phyloP scores from a whole-genome alignment of 2,113 vertebrate species.

The Oophaga pumilio region DNA sequence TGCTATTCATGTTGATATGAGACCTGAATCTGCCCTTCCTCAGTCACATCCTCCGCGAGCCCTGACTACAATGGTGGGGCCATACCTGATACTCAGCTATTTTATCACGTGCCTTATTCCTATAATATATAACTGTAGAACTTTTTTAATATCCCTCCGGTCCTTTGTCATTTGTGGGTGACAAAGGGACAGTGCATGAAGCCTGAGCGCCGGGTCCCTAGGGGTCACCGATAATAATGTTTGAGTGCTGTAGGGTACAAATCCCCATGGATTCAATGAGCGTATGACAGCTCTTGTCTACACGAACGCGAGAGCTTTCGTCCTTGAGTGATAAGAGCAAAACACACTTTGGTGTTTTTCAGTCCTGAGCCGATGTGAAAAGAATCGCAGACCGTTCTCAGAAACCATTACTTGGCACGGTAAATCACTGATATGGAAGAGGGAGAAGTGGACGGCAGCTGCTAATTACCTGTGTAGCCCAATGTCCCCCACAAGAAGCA shows the following conservation, averaged over 20 bases:
- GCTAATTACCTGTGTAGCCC: conserved; percentile 25
- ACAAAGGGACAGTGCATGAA: not conserved
- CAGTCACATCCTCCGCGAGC: not conserved
- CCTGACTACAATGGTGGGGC: not conserved
- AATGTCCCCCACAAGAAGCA: conserved; percentile 43
- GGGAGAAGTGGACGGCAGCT: not conserved
- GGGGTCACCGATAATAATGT: not conserved
- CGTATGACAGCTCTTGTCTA: not conserved
- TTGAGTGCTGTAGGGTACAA: not conserved
- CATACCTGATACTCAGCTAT: not conserved
- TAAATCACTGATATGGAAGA: conserved; percentile 15
- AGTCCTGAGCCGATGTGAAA: conserved; percentile 1
- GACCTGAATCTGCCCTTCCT: not conserved
- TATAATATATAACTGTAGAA: not conserved
- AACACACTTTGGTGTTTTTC: not conserved
- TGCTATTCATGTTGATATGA: not conserved
- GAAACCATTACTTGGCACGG: conserved; percentile 6
- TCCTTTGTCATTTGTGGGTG: not conserved
- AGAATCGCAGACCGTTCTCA: not conserved
- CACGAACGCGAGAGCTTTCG: not conserved
- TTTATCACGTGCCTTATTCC: not conserved
- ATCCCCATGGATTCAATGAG: not conserved
- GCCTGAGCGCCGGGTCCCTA: not conserved
- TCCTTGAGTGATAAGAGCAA: conserved; percentile 28
- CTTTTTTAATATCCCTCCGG: not conserved